Conservation (phyloP, 2,797 vertebrate species). For the Lerista edwardsae region DNA sequence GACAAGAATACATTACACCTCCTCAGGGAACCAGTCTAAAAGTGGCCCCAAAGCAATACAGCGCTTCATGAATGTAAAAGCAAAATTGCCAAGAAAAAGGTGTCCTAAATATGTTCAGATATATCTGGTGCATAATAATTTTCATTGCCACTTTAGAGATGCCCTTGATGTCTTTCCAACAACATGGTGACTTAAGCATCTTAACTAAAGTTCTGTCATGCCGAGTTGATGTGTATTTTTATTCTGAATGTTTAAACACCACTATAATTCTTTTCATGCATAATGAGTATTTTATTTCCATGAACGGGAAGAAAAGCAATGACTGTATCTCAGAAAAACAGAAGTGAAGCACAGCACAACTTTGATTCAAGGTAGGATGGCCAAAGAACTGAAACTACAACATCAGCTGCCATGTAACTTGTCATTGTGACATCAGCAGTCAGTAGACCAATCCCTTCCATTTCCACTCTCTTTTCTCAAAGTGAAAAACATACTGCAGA, state of each 20-base stretch:
- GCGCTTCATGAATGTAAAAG: neutral
- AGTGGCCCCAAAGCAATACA: neutral
- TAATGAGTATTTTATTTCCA: slow-evolving; percentile 17
- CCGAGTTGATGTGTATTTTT: slow-evolving; percentile 17
- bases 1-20: neutral
- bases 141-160: neutral
- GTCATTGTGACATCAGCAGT: slow-evolving; percentile 1
- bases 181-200: neutral
- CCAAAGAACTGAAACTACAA: neutral
- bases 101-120: neutral
- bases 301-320: neutral
- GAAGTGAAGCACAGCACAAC: neutral
- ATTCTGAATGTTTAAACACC: neutral
- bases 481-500: neutral
- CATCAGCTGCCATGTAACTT: neutral
- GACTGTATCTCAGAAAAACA: neutral
- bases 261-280: slow-evolving; percentile 7
- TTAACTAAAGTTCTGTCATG: slow-evolving; percentile 3
- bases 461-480: neutral
- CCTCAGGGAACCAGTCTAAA: slow-evolving; percentile 1
- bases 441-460: neutral
- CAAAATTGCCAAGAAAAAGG: neutral
- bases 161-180: neutral
- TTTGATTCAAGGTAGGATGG: neutral
- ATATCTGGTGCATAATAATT: neutral